Evolutionary conservation across 2,797 vertebrate species (phyloP).

Genomic region (Linurgus olivaceus): DNA sequence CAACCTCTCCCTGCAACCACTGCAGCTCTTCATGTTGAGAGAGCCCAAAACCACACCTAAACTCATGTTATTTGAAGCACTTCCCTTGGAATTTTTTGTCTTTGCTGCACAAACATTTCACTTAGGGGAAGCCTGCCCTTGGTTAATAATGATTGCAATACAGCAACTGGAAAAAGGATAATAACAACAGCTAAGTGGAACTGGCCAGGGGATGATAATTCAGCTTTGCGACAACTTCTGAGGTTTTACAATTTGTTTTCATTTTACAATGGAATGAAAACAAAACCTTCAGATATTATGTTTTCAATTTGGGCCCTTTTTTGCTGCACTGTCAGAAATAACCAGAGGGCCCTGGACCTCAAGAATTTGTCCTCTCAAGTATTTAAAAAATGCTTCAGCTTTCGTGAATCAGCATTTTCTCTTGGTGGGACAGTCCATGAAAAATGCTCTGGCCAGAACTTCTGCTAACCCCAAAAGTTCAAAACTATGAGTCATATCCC

Average conservation of each 20-base stretch:
- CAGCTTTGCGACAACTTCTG: slow-evolving; percentile 22
- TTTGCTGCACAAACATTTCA: not conserved
- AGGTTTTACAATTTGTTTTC: slow-evolving; percentile 70
- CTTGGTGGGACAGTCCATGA: not conserved
- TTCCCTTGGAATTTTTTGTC: not conserved
- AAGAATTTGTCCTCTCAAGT: slow-evolving; percentile 50
- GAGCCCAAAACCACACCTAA: not conserved
- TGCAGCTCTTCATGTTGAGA: not conserved
- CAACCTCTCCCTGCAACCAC: not conserved
- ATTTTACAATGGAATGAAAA: slow-evolving; percentile 64
- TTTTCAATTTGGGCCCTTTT: slow-evolving; percentile 55
- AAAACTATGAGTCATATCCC: slow-evolving; percentile 1
- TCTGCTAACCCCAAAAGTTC: slow-evolving; percentile 33
- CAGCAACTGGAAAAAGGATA: slow-evolving; percentile 34
- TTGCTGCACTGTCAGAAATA: slow-evolving; percentile 52
- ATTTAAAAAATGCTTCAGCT: slow-evolving; percentile 43
- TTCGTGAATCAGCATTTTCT: slow-evolving; percentile 51
- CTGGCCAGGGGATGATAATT: slow-evolving; percentile 34
- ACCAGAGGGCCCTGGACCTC: slow-evolving; percentile 43
- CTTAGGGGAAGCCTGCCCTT: not conserved
- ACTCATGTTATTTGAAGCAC: not conserved
- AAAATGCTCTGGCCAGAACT: not conserved
- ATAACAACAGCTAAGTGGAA: slow-evolving; percentile 1
- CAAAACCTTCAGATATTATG: slow-evolving; percentile 58
- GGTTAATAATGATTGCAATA: not conserved